Percentiles rank a stretch among this genome's conserved stretches.
Conservation (phyloP, 1,140 invertebrate genomes). For the Aphidius ervi region DNA sequence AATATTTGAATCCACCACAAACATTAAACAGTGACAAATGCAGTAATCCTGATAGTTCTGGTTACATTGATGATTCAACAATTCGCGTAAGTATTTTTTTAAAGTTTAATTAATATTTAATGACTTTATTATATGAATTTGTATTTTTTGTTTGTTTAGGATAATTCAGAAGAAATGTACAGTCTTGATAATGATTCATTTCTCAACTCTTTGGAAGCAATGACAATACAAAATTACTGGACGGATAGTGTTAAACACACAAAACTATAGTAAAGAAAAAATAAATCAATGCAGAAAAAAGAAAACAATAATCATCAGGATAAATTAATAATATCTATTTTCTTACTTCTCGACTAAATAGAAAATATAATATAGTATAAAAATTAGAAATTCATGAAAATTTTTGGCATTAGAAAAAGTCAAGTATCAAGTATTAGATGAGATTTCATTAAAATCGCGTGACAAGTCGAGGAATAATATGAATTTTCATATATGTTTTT, state of each 20-base stretch:
- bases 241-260: conserved; percentile 88
- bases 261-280: conserved; percentile 62
- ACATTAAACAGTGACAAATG: conserved; percentile 71
- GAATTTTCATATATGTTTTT: conserved; percentile 22
- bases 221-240: conserved; percentile 93
- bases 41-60: conserved; percentile 81
- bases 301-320: conserved; percentile 4
- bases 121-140: background rate
- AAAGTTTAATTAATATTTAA: background rate
- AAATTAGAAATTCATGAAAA: background rate
- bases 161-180: conserved; percentile 89
- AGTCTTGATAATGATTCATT: conserved; percentile 89
- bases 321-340: too few species aligned
- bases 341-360: too few species aligned
- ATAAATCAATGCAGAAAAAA: conserved; percentile 30
- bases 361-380: background rate
- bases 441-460: conserved; percentile 1
- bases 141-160: conserved; percentile 54
- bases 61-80: conserved; percentile 83
- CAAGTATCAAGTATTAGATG: conserved; percentile 14
- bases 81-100: conserved; percentile 65
- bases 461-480: conserved; percentile 16
- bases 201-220: conserved; percentile 83
- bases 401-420: background rate
- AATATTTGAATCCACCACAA: conserved; percentile 76